These are phyloP conservation scores for Catharus fuscescens DNA, from an alignment of 2,113 vertebrate species.

Conservation along the genomic window DNA sequence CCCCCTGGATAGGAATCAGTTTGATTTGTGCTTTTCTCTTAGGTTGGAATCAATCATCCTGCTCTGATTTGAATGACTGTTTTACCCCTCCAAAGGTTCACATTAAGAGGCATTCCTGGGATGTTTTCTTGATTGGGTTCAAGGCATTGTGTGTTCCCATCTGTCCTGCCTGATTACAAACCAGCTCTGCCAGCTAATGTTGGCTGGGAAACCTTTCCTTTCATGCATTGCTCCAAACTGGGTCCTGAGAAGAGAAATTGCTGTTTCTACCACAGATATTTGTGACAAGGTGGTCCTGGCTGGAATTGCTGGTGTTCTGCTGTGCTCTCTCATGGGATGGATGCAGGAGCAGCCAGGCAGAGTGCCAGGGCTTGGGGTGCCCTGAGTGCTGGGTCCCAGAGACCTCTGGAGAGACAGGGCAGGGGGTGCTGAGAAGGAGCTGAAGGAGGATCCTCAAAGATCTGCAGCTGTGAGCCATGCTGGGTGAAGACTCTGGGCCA, in stretches of 20 bases:
- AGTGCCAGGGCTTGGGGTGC: neutral
- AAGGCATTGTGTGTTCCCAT: slow-evolving; percentile 58
- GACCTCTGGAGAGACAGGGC: neutral
- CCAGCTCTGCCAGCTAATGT: slow-evolving; percentile 48
- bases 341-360: neutral
- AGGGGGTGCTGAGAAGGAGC: neutral
- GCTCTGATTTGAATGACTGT: slow-evolving; percentile 45
- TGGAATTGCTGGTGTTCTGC: neutral
- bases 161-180: slow-evolving; percentile 54
- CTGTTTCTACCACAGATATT: neutral
- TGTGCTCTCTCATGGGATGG: neutral
- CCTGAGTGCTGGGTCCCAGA: neutral
- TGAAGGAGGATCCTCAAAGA: neutral
- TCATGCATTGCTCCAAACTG: neutral
- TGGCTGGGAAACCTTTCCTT: slow-evolving; percentile 46
- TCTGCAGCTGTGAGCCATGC: fast-evolving
- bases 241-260: neutral
- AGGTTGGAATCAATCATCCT: slow-evolving; percentile 36
- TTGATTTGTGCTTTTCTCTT: slow-evolving; percentile 28
- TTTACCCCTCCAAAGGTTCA: slow-evolving; percentile 44
- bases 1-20: neutral
- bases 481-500: neutral
- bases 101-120: slow-evolving; percentile 59
- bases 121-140: slow-evolving; percentile 66
- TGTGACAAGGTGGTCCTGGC: neutral